phyloP scores from a whole-genome alignment of 2,797 vertebrate species.

The Avahi laniger region DNA sequence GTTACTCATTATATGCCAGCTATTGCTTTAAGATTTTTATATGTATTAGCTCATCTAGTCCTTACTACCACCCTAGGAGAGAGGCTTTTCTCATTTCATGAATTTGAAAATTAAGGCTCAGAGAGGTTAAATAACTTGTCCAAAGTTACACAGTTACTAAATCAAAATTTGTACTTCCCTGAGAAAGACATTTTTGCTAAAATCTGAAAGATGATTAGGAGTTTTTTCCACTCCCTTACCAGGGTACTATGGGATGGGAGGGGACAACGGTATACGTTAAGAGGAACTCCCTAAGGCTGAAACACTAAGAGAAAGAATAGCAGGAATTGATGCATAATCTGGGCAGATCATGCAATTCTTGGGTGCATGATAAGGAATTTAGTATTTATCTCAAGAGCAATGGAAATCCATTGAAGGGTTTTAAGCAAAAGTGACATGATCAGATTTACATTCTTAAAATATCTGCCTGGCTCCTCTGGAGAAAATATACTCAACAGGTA shows the following conservation, averaged over 20 bases:
- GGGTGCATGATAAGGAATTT: conserved; percentile 5
- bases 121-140: conserved; percentile 32
- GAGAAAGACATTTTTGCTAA: conserved; percentile 46
- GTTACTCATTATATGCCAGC: neutral
- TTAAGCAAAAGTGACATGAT: conserved; percentile 18
- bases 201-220: conserved; percentile 32
- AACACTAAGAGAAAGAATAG: conserved; percentile 18
- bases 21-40: neutral
- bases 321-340: conserved; percentile 36
- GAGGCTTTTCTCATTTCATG: conserved; percentile 22
- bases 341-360: neutral
- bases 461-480: neutral
- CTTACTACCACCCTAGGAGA: conserved; percentile 3
- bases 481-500: conserved; percentile 41
- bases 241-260: neutral
- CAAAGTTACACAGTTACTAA: conserved; percentile 33
- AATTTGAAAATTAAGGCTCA: conserved; percentile 51
- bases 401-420: conserved; percentile 1
- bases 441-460: conserved; percentile 48
- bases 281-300: conserved; percentile 14
- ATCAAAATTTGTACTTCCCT: conserved; percentile 35
- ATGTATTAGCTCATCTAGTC: conserved; percentile 24
- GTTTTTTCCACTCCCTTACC: conserved; percentile 13
- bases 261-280: conserved; percentile 9
- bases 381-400: conserved; percentile 19